phyloP scores from a whole-genome alignment of 2,888 invertebrate species.

The Chymomyza procnemis region DNA sequence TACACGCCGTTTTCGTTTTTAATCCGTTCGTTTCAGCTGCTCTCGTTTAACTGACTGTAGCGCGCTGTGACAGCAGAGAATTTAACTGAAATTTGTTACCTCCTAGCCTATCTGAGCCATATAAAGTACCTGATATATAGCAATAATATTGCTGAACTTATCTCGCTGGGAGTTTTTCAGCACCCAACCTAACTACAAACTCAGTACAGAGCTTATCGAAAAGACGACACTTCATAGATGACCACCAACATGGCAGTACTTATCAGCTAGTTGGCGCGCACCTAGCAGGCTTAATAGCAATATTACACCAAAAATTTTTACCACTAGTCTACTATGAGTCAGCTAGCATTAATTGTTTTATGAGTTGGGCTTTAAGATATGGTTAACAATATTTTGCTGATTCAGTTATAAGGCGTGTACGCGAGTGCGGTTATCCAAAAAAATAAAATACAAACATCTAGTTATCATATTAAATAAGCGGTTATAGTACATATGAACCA shows the following conservation, averaged over 20 bases:
- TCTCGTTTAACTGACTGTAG: conserved; percentile 37
- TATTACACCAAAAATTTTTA: neutral
- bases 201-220: neutral
- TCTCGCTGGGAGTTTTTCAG: neutral
- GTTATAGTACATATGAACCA: neutral
- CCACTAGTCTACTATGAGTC: neutral
- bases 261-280: neutral
- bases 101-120: conserved; percentile 8
- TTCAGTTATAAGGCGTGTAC: neutral
- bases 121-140: neutral
- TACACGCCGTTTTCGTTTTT: conserved; percentile 12
- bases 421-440: neutral
- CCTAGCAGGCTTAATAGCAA: too few species aligned
- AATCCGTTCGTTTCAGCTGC: conserved; percentile 37
- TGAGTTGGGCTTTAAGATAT: neutral
- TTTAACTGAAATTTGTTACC: conserved; percentile 47
- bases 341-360: neutral
- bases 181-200: conserved; percentile 25
- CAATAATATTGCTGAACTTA: neutral
- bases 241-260: neutral
- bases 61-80: conserved; percentile 18
- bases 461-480: neutral
- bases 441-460: neutral
- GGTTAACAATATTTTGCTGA: neutral
- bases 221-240: neutral